Conservation (phyloP, 2,888 invertebrate genomes). For the Corythucha ciliata region DNA sequence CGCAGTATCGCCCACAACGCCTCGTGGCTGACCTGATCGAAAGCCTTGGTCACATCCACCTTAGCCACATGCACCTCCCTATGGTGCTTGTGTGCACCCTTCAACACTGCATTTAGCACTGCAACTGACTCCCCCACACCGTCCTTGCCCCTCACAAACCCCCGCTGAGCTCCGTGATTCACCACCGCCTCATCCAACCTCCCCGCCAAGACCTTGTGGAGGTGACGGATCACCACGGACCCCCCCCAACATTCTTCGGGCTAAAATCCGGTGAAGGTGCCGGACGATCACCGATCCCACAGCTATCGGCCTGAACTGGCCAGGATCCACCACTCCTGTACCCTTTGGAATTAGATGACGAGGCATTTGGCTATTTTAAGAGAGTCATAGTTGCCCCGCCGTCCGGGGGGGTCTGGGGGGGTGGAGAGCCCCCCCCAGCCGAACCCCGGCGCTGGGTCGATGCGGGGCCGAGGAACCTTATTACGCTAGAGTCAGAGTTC, state of each 20-base stretch:
- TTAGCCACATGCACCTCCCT: slow-evolving; percentile 9
- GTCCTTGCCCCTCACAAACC: background rate
- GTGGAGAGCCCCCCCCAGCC: no score
- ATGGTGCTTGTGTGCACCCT: background rate
- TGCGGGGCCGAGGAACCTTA: no score
- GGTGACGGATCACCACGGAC: slow-evolving; percentile 26
- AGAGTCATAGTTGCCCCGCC: no score
- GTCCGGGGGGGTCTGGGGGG: no score
- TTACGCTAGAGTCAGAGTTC: no score
- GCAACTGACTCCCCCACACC: slow-evolving; percentile 34
- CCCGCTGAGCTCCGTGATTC: slow-evolving; percentile 11
- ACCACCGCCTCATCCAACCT: slow-evolving; percentile 23
- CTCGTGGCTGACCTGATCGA: slow-evolving; percentile 40
- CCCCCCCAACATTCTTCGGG: no score
- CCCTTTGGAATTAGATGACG: no score
- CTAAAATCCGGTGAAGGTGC: no score
- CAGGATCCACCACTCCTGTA: no score
- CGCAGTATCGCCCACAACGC: slow-evolving; percentile 37
- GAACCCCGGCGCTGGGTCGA: no score
- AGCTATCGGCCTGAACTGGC: background rate
- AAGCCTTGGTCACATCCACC: slow-evolving; percentile 42
- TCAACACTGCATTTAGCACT: slow-evolving; percentile 36
- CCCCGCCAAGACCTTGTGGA: slow-evolving; percentile 24
- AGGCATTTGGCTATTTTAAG: no score
- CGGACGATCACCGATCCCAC: background rate